Base-by-base conservation (phyloP, 2,888 invertebrate species). In the Abscondita cerata region DNA sequence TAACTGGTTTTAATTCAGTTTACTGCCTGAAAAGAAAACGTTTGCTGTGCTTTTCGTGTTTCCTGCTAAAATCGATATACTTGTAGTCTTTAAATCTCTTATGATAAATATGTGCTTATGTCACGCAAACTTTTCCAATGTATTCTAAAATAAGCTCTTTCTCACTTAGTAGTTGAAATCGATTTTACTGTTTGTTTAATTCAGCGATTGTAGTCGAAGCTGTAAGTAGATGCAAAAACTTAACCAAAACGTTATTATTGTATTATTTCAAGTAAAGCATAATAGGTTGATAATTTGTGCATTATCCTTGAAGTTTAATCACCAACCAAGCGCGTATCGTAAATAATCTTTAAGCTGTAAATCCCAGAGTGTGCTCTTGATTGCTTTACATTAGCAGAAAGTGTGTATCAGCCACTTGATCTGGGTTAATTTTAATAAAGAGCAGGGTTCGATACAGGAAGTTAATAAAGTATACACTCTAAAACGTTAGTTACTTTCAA, bases 1-100 rank as follows among this genome's bases (percentile, higher is more conserved):
- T n/a, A n/a, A n/a, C n/a, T n/a, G n/a, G n/a, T n/a, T n/a, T n/a
- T n/a, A 44, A 44, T 8, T 11, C 13, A 44, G 6, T 44, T 44
- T 16, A 4, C 15, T 48, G 33, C 48, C 25, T 40, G 54, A 46
- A 54, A 60, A 52, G 52, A 51, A 41, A 48, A 11, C 38, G 56
- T 62, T 52, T 57, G 56, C 62, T 62, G 62, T 56, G 62, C 62
- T 56, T 62, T 62, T 62, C 62, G 56, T 62, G 62, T 57, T 62
- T 62, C 56, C 52, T 56, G 33, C 56, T 57, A 47, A 56, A 62
- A 62, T 62, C 62, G 62, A 62, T 62, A 62, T 40, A 57, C 56
- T 57, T 62, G 52, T 57, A 62, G 62, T 62, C 56, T 62, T 62
- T 57, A 62, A 62, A 62, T 62, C 57, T 57, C 57, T 41, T 41